Evolutionary conservation across 1,140 invertebrate genomes (phyloP).

Genomic region (Cyclargus thomasi): DNA sequence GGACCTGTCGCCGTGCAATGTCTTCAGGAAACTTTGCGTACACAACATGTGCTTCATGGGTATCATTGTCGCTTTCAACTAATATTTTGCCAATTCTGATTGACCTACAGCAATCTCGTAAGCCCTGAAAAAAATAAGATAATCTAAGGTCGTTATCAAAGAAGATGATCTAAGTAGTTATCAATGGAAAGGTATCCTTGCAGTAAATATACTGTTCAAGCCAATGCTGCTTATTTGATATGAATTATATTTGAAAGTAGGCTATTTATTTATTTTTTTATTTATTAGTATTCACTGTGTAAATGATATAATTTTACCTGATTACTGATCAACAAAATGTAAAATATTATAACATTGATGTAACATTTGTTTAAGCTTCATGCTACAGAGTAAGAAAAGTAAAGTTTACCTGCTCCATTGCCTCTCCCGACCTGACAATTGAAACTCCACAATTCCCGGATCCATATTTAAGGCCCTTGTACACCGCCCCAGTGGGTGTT

Average conservation of each 20-base stretch:
- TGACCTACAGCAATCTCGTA: conserved; percentile 97
- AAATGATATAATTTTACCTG: too few species aligned
- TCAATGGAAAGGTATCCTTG: not conserved
- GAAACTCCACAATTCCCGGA: conserved; percentile 99
- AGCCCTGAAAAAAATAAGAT: conserved; percentile 77
- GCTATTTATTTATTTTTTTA: too few species aligned
- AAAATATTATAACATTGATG: too few species aligned
- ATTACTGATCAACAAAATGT: too few species aligned
- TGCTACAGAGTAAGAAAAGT: not conserved
- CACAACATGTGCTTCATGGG: conserved; percentile 96
- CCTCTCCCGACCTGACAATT: conserved; percentile 95
- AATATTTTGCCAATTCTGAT: conserved; percentile 98
- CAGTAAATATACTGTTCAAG: too few species aligned
- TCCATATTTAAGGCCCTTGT: conserved; percentile 94
- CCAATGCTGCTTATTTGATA: too few species aligned
- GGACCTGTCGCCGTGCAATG: conserved; percentile 90
- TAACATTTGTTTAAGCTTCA: too few species aligned
- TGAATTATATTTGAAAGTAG: too few species aligned
- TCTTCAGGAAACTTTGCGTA: conserved; percentile 99
- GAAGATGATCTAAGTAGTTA: not conserved
- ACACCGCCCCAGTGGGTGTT: conserved; percentile 93
- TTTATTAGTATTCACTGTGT: too few species aligned
- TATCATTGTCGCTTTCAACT: conserved; percentile 97
- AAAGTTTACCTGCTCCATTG: conserved; percentile 93
- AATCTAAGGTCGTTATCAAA: not conserved